A percentile compares a stretch with the other conserved stretches of the same genome.
These are phyloP conservation scores for Polylopha cassiicola DNA, from an alignment of 2,888 invertebrate species.

Conservation along the genomic window DNA sequence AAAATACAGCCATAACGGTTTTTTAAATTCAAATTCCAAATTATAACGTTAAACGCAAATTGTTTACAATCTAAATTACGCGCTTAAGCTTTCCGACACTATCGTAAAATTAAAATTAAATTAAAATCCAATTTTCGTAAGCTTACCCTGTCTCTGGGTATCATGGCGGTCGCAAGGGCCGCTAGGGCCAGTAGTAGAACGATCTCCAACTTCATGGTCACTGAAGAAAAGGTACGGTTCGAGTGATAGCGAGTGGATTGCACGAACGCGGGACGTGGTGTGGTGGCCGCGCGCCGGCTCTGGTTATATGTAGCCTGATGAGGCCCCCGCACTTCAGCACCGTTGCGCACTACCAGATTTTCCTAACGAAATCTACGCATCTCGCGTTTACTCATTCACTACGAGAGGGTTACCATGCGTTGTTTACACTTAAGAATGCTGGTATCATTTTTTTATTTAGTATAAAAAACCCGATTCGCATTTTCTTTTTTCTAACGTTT, in stretches of 20 bases:
- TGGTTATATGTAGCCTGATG: slow-evolving; percentile 10
- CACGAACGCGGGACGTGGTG: slow-evolving; percentile 14
- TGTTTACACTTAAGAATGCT: too few species aligned
- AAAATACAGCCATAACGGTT: too few species aligned
- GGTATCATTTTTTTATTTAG: too few species aligned
- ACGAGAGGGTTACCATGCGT: slow-evolving; percentile 10
- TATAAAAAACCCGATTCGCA: too few species aligned
- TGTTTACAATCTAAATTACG: too few species aligned
- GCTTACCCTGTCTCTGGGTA: slow-evolving; percentile 54
- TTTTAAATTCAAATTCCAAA: too few species aligned
- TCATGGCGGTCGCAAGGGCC: slow-evolving; percentile 46
- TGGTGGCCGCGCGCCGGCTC: slow-evolving; percentile 9
- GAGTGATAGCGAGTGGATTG: slow-evolving; percentile 4
- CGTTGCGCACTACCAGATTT: slow-evolving; percentile 15
- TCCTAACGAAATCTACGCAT: slow-evolving; percentile 15
- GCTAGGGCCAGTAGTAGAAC: slow-evolving; percentile 42
- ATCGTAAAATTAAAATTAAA: too few species aligned
- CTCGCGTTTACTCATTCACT: slow-evolving; percentile 10
- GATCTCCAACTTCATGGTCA: slow-evolving; percentile 42
- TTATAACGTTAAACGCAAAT: too few species aligned
- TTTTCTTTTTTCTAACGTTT: too few species aligned
- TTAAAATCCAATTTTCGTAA: too few species aligned
- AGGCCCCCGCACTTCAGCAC: slow-evolving; percentile 1
- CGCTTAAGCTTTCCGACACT: too few species aligned
- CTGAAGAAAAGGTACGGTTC: slow-evolving; percentile 10